These are phyloP conservation scores for Melanostoma scalare DNA, from an alignment of 2,888 invertebrate genomes.

Conservation along the genomic window DNA sequence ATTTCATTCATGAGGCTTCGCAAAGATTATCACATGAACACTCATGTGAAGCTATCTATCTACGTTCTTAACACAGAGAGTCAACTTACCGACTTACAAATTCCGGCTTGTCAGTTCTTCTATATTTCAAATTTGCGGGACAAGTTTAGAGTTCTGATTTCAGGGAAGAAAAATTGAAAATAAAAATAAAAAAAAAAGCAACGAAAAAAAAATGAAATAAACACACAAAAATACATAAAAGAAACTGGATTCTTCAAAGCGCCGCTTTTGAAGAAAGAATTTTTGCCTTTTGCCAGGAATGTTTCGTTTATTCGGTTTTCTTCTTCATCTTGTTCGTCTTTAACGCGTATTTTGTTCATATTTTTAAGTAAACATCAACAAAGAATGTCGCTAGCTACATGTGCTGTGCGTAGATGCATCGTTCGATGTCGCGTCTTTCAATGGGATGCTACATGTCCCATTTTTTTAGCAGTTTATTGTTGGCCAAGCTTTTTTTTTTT, in stretches of 20 bases:
- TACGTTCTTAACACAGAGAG: slow-evolving; percentile 23
- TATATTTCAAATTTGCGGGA: slow-evolving; percentile 65
- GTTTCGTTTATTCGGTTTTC: slow-evolving; percentile 49
- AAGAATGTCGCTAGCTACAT: slow-evolving; percentile 57
- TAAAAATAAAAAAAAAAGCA: slow-evolving; percentile 18
- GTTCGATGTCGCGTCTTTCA: slow-evolving; percentile 35
- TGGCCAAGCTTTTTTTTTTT: slow-evolving; percentile 51
- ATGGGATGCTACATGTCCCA: slow-evolving; percentile 56
- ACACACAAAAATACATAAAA: slow-evolving; percentile 19
- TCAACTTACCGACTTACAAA: slow-evolving; percentile 65
- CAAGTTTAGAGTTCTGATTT: slow-evolving; percentile 69
- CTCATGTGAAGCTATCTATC: slow-evolving; percentile 14
- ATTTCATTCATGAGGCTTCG: slow-evolving; percentile 50
- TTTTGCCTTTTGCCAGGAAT: slow-evolving; percentile 55
- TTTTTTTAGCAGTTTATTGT: slow-evolving; percentile 65
- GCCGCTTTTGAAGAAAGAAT: slow-evolving; percentile 49
- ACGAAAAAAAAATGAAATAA: slow-evolving; percentile 7
- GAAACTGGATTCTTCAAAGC: slow-evolving; percentile 69
- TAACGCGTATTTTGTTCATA: slow-evolving; percentile 47
- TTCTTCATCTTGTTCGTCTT: slow-evolving; percentile 35
- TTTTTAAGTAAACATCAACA: slow-evolving; percentile 64
- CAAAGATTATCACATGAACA: neutral
- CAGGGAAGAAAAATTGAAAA: neutral
- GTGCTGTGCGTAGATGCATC: slow-evolving; percentile 38
- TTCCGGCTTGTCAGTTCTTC: slow-evolving; percentile 65